Conservation (phyloP, 2,797 vertebrate genomes). For the Pangasius larnaudii region DNA sequence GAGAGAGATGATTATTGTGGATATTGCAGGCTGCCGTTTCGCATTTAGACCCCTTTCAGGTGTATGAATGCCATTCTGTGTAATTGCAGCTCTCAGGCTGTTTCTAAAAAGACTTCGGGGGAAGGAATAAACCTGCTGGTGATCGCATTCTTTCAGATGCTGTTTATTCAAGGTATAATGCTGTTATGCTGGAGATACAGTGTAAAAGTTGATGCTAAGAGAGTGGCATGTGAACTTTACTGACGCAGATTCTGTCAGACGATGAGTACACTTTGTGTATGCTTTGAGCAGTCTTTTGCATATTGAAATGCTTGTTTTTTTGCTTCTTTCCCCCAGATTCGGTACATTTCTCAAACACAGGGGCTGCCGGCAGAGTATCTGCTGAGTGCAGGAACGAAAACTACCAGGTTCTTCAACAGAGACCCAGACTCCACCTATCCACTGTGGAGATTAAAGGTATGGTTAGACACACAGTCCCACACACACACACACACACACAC, state of each 20-base stretch:
- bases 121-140: conserved; percentile 36
- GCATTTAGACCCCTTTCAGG: conserved; percentile 51
- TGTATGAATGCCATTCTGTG: conserved; percentile 49
- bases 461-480: not conserved
- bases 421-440: conserved; percentile 96
- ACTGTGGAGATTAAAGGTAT: conserved; percentile 98
- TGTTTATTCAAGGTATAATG: conserved; percentile 37
- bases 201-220: conserved; percentile 26
- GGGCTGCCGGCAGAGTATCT: conserved; percentile 98
- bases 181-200: conserved; percentile 29
- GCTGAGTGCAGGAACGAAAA: conserved; percentile 98
- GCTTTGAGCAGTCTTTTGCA: conserved; percentile 3
- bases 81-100: conserved; percentile 48
- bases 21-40: conserved; percentile 40
- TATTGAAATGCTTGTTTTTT: conserved; percentile 20
- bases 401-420: conserved; percentile 98
- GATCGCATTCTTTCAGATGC: conserved; percentile 41
- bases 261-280: conserved; percentile 3
- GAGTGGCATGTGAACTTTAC: conserved; percentile 31
- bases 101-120: conserved; percentile 40
- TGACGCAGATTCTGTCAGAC: not conserved
- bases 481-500: not conserved
- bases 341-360: conserved; percentile 99
- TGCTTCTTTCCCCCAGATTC: conserved; percentile 83
- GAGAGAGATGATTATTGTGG: conserved; percentile 48